Evolutionary conservation across 1,140 invertebrate genomes (phyloP), one percentile per base, ranked within the genome.

Genomic region (Heterodera carotae): DNA sequence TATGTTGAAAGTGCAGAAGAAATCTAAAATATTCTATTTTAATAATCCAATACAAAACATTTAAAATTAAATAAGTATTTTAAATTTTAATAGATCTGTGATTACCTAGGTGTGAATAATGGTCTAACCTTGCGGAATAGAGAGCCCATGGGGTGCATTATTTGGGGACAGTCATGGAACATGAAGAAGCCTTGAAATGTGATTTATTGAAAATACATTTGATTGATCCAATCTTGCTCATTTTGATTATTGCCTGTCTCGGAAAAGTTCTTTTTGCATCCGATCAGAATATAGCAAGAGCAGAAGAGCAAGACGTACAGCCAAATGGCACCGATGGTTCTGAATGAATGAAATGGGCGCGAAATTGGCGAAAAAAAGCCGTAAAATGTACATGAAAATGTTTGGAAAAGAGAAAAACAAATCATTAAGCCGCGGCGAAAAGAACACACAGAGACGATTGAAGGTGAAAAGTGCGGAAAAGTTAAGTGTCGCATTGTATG

Each of bases 241-340:
- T 34, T 43, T 29, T 25, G 8, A 0, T 31, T 27, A 39, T 36
- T 48, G 33, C 69, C 69, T 39, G 48, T 74, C 39, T 74, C 71
- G 36, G 71, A 74, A n/a, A 74, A 74, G 15, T 15, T 56, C 25
- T 74, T 74, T 74, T 36, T 25, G 36, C 71, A 74, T 10, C 71
- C 71, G 8, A 74, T 74, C 56, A 59, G n/a, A 60, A 56, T 74
- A 34, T 74, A 74, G 27, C 71, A 74, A 34, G 71, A 74, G 64
- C 71, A 74, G 27, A 25, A 74, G 25, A 39, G 31, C 10, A 74
- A 56, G 25, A 74, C 71, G 36, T 74, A 74, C 25, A 60, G 0
- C 71, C 71, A 74, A 1, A 74, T 10, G 2, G 15, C 53, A 22
- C 18, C 53, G n/a, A 74, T 12, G 1, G 71, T 74, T 6, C 62